Evolutionary conservation across 2,888 invertebrate species (phyloP).

Genomic region (Pherbina coryleti): DNA sequence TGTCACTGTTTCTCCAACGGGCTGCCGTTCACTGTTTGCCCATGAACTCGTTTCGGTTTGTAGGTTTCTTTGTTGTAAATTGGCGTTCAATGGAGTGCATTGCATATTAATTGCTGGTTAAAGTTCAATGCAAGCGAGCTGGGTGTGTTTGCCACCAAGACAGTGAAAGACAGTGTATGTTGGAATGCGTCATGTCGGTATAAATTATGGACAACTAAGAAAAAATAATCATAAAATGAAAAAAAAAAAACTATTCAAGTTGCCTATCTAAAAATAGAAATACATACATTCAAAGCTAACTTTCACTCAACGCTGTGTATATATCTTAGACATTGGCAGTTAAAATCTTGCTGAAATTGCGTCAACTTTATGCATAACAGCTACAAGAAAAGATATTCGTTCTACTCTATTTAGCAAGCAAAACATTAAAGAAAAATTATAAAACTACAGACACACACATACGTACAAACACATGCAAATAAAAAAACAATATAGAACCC

Average conservation of each 20-base stretch:
- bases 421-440: neutral
- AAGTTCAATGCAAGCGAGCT: neutral
- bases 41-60: constrained; percentile 39
- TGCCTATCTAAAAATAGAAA: neutral
- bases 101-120: neutral
- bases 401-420: constrained; percentile 1
- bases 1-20: neutral
- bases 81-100: neutral
- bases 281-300: neutral
- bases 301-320: neutral
- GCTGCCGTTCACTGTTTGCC: constrained; percentile 34
- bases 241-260: too few relatives aligned
- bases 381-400: neutral
- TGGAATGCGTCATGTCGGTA: neutral
- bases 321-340: neutral
- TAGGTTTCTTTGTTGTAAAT: constrained; percentile 10
- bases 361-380: neutral
- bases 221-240: too few relatives aligned
- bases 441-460: too few relatives aligned
- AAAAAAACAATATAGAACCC: neutral
- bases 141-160: constrained; percentile 3
- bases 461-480: too few relatives aligned
- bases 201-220: neutral
- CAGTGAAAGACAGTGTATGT: too few relatives aligned
- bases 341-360: neutral